Conservation (phyloP, 2,797 vertebrate species). For the Phyllotis vaccarum region DNA sequence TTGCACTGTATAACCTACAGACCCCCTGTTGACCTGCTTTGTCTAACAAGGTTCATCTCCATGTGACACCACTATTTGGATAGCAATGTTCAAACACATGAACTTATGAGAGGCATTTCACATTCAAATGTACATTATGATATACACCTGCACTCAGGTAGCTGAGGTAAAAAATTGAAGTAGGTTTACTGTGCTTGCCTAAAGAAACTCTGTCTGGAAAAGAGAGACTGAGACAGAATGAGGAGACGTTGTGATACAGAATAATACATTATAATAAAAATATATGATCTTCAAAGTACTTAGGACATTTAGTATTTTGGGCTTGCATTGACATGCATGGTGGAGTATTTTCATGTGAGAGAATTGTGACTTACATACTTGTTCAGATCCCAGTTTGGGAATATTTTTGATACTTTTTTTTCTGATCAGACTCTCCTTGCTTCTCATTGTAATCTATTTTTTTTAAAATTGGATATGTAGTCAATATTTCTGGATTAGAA, state of each 20-base stretch:
- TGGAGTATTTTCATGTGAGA: not conserved
- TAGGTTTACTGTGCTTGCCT: too few relatives aligned
- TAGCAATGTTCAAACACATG: not conserved
- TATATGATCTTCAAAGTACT: not conserved
- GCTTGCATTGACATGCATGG: not conserved
- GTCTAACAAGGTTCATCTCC: not conserved
- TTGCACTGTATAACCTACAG: not conserved
- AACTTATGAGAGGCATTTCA: not conserved
- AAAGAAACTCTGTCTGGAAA: not conserved
- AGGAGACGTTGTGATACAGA: not conserved
- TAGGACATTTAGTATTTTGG: not conserved
- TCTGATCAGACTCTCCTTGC: not conserved
- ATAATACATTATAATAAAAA: constrained; percentile 19
- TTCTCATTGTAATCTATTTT: not conserved
- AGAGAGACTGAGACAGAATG: not conserved
- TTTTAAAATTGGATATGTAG: not conserved
- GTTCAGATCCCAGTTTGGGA: not conserved
- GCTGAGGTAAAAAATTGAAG: not conserved
- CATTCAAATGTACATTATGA: not conserved
- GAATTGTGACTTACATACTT: not conserved
- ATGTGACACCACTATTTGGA: not conserved
- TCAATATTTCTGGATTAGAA: not conserved
- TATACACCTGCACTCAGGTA: too few relatives aligned
- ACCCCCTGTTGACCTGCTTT: not conserved
- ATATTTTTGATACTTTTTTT: not conserved